phyloP scores from a whole-genome alignment of 2,888 invertebrate species.

The Sinodicranocentrus sp. region DNA sequence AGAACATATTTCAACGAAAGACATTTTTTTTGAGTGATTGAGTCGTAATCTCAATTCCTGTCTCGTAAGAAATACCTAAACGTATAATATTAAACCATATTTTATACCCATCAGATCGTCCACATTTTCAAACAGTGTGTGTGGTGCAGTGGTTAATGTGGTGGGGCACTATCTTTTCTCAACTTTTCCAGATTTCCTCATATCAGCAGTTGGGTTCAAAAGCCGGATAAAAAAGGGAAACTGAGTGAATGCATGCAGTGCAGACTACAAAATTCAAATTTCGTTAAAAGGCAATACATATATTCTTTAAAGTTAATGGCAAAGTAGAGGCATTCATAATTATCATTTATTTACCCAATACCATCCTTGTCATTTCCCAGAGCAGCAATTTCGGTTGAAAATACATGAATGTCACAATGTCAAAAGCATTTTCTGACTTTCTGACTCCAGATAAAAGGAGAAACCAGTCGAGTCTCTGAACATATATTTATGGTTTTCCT shows the following conservation, averaged over 20 bases:
- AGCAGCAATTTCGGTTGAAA: slow-evolving; percentile 44
- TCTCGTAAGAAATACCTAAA: not conserved
- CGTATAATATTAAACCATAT: not conserved
- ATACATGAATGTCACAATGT: slow-evolving; percentile 29
- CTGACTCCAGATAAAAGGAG: slow-evolving; percentile 31
- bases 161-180: not conserved
- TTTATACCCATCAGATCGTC: not conserved
- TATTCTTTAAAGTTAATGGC: too few relatives aligned
- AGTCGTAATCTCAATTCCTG: slow-evolving; percentile 11
- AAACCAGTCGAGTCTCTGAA: not conserved
- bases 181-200: slow-evolving; percentile 46
- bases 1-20: slow-evolving; percentile 35
- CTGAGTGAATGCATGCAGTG: too few relatives aligned
- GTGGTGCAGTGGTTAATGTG: too few relatives aligned
- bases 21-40: slow-evolving; percentile 5
- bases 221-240: slow-evolving; percentile 35
- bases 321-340: not conserved
- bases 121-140: too few relatives aligned
- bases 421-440: slow-evolving; percentile 29
- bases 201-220: slow-evolving; percentile 42
- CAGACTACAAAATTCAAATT: slow-evolving; percentile 11
- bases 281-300: not conserved
- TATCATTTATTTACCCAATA: not conserved
- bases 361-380: slow-evolving; percentile 26
- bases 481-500: not conserved